Evolutionary conservation across 1,140 invertebrate genomes (phyloP), one percentile per base, ranked within the genome.

Genomic region (Adelges cooleyi): DNA sequence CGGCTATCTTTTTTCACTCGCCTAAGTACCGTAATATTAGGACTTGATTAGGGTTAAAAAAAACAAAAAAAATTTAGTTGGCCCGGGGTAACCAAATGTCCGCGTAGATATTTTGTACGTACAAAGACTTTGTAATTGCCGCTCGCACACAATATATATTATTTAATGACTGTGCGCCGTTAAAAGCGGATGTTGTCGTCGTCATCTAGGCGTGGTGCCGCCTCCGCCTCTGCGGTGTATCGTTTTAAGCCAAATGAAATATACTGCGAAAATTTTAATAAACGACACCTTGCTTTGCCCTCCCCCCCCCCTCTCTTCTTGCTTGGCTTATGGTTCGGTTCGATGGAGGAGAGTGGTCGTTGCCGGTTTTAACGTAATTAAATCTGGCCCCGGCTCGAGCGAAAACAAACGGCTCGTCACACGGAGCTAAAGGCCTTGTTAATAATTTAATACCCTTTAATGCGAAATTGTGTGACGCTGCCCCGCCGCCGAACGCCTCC

Each of bases 381-480:
- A 59, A 59, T 59, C 36, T 44, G 54, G 40, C 40, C 38, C 15
- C 53, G 36, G 53, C 15, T 56, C 38, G 38, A 44, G 53, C 53
- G 53, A 56, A 56, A 40, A 56, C 53, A 56, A 56, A 56, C 53
- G 54, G 22, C 54, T 59, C 54, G 54, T 59, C 54, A 59, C 54
- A 44, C 40, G 38, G 54, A 44, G 40, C 38, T 59, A 59, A 44
- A 59, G 54, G 38, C 54, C 54, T 59, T 44, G 54, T 59, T 59
- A 59, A 59, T 59, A 59, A 59, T 59, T 59, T 59, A 59, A 59
- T 59, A 59, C 53, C 53, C 38, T 44, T 59, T 59, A 59, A 44
- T 59, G 42, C 54, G 23, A 44, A 59, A 59, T 59, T 38, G 54
- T 44, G 54, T 59, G 54, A 59, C 54, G 54, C 17, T 40, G 0